Evolutionary conservation across 2,797 vertebrate genomes (phyloP), one percentile per base, ranked within the genome.

Genomic region (Dryobates pubescens): DNA sequence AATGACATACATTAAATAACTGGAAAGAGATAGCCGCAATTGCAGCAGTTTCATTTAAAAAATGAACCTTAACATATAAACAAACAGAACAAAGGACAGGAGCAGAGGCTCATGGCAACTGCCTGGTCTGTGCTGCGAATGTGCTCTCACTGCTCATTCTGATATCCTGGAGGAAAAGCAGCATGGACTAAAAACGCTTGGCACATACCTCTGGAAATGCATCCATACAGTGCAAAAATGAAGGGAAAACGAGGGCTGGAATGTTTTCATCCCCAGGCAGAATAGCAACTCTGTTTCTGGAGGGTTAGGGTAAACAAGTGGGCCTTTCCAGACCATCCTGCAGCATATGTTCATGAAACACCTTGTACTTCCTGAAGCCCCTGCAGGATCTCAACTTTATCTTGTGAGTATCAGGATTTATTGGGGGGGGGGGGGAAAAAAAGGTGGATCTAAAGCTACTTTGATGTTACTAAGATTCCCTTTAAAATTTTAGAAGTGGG

Each of bases 91-190:
- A 27, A 29, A 78, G 23, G 53, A 14, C 1, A 4, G 30, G 19
- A 80, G 7, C 30, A 36, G 16, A 36, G 43, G 34, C 75, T 57
- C 54, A 62, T 1, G 47, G 51, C 41, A 91, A 49, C 11, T 17
- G 6, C 4, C 8, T 4, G 2, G 43, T 30, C 26, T 70, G 6
- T 13, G 6, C n/a, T 57, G 34, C 27, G 34, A 64, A 0, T 8
- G 16, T 61, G 43, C 47, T 68, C 34, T 82, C 58, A 26, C 43
- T 29, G 20, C 3, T 63, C 56, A 61, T 69, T 72, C n/a, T 80
- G 26, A 68, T 18, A 36, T 16, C 29, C 47, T 49, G 3, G 7
- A 88, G 36, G 63, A 85, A 87, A 76, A 45, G n/a, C 17, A 82
- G 38, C 87, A 79, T 7, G 16, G 29, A 27, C 6, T 17, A 75